Evolutionary conservation across 2,113 vertebrate genomes (phyloP), one percentile per base, ranked within the genome.

Genomic region (Peromyscus polionotus): DNA sequence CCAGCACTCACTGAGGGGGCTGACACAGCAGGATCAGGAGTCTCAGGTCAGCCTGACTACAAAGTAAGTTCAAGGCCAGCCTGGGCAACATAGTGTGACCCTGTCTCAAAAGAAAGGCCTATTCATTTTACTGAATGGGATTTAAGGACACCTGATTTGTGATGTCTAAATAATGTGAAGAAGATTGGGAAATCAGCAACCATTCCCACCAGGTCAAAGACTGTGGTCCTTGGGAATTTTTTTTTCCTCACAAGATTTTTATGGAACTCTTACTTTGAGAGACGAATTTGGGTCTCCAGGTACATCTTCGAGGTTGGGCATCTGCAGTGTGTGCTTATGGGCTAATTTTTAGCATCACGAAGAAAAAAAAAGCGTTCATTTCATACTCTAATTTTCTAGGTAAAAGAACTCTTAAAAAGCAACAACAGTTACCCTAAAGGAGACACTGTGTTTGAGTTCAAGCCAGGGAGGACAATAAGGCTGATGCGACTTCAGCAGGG

Each of bases 371-470:
- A 48, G 3, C 31, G 77, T 26, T 80, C 67, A 90, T 70, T 96
- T 86, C 42, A 94, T 77, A 94, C 39, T 68, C 54, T 91, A 67
- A 87, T 57, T 95, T 96, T 95, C 90, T 95, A 39, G 20, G 51
- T 94, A 95, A 97, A 96, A 92, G 93, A 96, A 93, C 17, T 2
- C 93, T 94, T 95, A 92, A 95, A 89, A 95, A 94, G 59, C 91
- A 97, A 95, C 84, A 95, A 92, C 92, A 97, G 88, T 95, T 92
- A 94, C 90, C n/a, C 48, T 72, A 88, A 96, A 97, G 76, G 88
- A 83, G 68, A 89, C 73, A 95, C 93, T 94, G 97, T 63, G 90
- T 51, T 83, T 95, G 93, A 95, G 28, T 17, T 57, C 73, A 97
- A 90, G 92, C 45, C 77, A 87, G 5, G 19, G 31, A 59, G 95